Evolutionary conservation across 2,888 invertebrate species (phyloP), one percentile per base, ranked within the genome.

Genomic region (Strigamia transsilvanica): DNA sequence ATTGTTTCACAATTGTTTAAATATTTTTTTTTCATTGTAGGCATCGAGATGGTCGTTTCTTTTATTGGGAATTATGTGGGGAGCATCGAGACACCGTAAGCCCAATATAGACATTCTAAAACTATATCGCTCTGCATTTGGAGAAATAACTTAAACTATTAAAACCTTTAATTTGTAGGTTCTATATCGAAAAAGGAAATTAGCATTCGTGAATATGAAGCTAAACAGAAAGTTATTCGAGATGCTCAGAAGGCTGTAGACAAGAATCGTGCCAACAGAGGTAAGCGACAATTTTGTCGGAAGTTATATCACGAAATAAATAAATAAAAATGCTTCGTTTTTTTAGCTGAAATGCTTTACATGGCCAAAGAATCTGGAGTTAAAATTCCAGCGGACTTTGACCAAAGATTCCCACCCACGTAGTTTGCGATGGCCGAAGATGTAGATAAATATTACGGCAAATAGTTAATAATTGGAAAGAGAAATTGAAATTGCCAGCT

Each of bases 1-100:
- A 23, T 66, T 12, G 12, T 66, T 18, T n/a, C 13, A 66, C 1
- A 2, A 66, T 21, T 12, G 21, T 23, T 66, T 66, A 18, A 6
- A n/a, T n/a, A 23, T 66, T 15, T 66, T 12, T 61, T 66, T n/a
- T 84, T 66, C 81, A 83, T 87, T 90, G 10, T 88, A 94, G 94
- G 94, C 94, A 86, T 92, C 92, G 83, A 91, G 96, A 87, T 96
- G 95, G 94, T 92, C 93, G 82, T 90, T 95, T 86, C 90, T 96
- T 3, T 87, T 91, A 0, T 89, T 91, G 0, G 95, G 95, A 41
- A 89, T 96, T 84, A 86, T 92, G 0, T 96, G 94, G 85, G 96
- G 95, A 80, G 91, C 92, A 4, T 21, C 61, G 12, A 66, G 61
- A 66, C 13, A 66, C 23, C 13, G 61, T 66, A 66, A 66, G 18